phyloP scores from a whole-genome alignment of 2,888 invertebrate species.

The Steromphala cineraria region DNA sequence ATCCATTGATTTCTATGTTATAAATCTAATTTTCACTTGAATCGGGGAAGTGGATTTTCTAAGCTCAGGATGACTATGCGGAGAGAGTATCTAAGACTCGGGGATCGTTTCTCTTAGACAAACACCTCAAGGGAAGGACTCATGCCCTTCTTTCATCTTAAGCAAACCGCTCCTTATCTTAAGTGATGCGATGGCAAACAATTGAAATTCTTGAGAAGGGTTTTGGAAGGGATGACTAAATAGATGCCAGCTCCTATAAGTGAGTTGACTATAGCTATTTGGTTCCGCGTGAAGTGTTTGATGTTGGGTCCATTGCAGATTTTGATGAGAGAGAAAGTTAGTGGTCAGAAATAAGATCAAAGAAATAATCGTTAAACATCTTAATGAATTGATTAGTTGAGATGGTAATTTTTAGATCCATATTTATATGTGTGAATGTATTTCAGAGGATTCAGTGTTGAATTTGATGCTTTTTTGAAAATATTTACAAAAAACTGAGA shows the following conservation, averaged over 20 bases:
- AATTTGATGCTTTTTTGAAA: too few species aligned
- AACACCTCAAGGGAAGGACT: neutral
- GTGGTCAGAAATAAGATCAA: too few species aligned
- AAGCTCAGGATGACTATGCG: neutral
- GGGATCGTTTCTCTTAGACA: neutral
- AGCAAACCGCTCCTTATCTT: neutral
- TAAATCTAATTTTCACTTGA: slow-evolving; percentile 21
- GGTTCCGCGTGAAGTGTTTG: too few species aligned
- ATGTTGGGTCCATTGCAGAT: too few species aligned
- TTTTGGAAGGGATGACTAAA: too few species aligned
- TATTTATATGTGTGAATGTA: too few species aligned
- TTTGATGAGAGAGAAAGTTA: too few species aligned
- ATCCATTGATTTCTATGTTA: slow-evolving; percentile 17
- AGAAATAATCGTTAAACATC: too few species aligned
- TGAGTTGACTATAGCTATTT: neutral
- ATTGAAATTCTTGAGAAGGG: neutral
- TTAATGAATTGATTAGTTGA: too few species aligned
- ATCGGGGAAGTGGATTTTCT: slow-evolving; percentile 12
- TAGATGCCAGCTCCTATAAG: neutral
- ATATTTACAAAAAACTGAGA: too few species aligned
- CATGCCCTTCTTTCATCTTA: neutral
- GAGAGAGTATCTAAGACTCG: neutral
- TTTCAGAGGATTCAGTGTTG: too few species aligned
- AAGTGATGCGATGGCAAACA: neutral
- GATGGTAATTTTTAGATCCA: too few species aligned